Evolutionary conservation across 1,140 invertebrate species (phyloP), one percentile per base, ranked within the genome.

Genomic region (Papilio aristodemus): DNA sequence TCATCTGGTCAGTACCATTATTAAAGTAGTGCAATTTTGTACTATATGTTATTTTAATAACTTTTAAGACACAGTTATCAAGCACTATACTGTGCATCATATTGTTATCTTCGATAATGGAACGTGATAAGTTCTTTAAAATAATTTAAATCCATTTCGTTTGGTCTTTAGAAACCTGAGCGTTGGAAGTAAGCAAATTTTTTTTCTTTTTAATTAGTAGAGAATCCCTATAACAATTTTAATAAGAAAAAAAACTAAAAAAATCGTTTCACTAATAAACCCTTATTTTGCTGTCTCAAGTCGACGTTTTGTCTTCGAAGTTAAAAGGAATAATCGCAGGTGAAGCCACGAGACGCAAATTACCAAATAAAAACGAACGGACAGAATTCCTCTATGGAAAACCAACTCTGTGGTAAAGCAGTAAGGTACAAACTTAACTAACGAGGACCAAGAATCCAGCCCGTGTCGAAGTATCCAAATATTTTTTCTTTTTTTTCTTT

Each of bases 401-500:
- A 32, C 27, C 13, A 27, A 66, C 63, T 66, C n/a, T 22, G 36
- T 11, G 0, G 0, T 14, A 50, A 32, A 32, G 63, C 8, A 19
- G 14, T 50, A 66, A 66, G 25, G 63, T 66, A 27, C n/a, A 66
- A 66, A 50, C 50, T 66, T 22, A 41, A 27, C n/a, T 11, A 27
- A 66, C n/a, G 41, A 66, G 63, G 7, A 41, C 22, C 25, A 66
- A 46, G 63, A 66, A 66, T 66, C 25, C 41, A 32, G 63, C 63
- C 41, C 63, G 63, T 66, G 67, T 71, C 70, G 67, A 72, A 58
- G 68, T 75, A 66, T 70, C 70, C 73, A 72, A 75, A 70, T 75
- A 72, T 75, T 72, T 75, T 75, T 70, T 62, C 63, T 71, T 69
- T 57, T 54, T 32, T 58, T 17, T 63, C 41, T 68, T 74, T 67